Conservation (phyloP, 1,140 invertebrate genomes). For the Microplitis demolitor region DNA sequence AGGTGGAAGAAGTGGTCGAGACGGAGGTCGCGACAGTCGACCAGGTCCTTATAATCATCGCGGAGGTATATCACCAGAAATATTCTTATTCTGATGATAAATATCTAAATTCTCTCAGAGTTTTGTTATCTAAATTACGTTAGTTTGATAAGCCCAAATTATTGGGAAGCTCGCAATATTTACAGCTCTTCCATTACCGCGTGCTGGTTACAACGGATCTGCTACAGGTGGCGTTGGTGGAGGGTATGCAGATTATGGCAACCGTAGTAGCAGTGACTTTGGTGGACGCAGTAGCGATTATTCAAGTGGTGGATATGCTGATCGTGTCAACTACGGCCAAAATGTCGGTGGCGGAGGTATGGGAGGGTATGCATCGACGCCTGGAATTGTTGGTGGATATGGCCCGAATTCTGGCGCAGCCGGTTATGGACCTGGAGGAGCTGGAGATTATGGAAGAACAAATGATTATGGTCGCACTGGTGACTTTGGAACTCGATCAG, state of each 20-base stretch:
- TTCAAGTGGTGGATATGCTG: slow-evolving; percentile 48
- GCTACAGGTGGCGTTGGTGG: slow-evolving; percentile 52
- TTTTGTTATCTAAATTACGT: background rate
- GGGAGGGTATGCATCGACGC: slow-evolving; percentile 53
- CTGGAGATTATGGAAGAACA: slow-evolving; percentile 52
- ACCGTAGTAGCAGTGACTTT: slow-evolving; percentile 48
- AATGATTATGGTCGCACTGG: slow-evolving; percentile 51
- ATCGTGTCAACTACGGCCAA: slow-evolving; percentile 55
- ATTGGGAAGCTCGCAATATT: slow-evolving; percentile 29
- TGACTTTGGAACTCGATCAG: slow-evolving; percentile 53
- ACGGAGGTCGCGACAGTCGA: slow-evolving; percentile 47
- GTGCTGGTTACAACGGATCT: slow-evolving; percentile 53
- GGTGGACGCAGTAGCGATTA: slow-evolving; percentile 42
- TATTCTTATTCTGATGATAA: background rate
- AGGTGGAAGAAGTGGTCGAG: slow-evolving; percentile 27
- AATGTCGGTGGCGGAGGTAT: slow-evolving; percentile 52
- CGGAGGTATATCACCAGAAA: slow-evolving; percentile 46
- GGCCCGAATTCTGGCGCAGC: slow-evolving; percentile 51
- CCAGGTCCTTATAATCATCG: slow-evolving; percentile 61
- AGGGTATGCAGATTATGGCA: slow-evolving; percentile 54
- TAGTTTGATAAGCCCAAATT: background rate
- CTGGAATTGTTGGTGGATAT: slow-evolving; percentile 54
- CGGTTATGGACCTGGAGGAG: slow-evolving; percentile 52
- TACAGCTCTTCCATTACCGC: slow-evolving; percentile 53
- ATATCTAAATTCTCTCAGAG: background rate